A percentile compares a stretch with the other conserved stretches of the same genome.
Conservation (phyloP, 2,113 vertebrate species). For the Thalassarche chlororhynchos region DNA sequence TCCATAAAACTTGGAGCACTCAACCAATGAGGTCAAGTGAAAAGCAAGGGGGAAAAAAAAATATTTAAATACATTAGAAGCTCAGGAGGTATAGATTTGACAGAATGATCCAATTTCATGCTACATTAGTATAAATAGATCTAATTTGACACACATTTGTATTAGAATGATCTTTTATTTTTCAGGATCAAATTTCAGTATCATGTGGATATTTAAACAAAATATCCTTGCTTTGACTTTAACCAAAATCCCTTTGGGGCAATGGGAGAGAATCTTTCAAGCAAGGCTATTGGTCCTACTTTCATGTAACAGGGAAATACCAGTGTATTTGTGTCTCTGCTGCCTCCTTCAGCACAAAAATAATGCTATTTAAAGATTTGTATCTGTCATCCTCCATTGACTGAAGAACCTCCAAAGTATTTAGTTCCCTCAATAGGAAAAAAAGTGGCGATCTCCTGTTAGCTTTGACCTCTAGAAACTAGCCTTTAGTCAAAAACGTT, state of each 20-base stretch:
- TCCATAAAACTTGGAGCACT: background rate
- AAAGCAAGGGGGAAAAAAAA: background rate
- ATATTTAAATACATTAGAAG: background rate
- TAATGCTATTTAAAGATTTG: background rate
- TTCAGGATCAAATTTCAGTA: slow-evolving; percentile 29
- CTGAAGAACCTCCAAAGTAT: background rate
- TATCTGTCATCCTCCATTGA: background rate
- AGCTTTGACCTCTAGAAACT: background rate
- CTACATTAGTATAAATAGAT: slow-evolving; percentile 49
- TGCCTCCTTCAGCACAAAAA: background rate
- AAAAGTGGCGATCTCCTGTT: background rate
- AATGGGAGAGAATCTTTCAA: background rate
- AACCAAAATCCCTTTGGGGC: background rate
- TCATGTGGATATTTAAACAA: slow-evolving; percentile 2
- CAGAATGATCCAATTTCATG: slow-evolving; percentile 65
- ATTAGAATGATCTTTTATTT: slow-evolving; percentile 17
- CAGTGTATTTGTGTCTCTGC: background rate
- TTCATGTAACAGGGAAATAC: background rate
- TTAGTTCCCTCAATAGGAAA: background rate
- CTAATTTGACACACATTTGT: slow-evolving; percentile 34
- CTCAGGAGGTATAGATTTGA: slow-evolving; percentile 29
- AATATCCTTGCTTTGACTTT: slow-evolving; percentile 24
- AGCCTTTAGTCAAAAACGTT: background rate
- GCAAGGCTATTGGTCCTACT: background rate
- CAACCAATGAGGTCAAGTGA: slow-evolving; percentile 11